These are phyloP conservation scores for Diachasmimorpha longicaudata DNA, from an alignment of 1,140 invertebrate genomes.

Conservation along the genomic window DNA sequence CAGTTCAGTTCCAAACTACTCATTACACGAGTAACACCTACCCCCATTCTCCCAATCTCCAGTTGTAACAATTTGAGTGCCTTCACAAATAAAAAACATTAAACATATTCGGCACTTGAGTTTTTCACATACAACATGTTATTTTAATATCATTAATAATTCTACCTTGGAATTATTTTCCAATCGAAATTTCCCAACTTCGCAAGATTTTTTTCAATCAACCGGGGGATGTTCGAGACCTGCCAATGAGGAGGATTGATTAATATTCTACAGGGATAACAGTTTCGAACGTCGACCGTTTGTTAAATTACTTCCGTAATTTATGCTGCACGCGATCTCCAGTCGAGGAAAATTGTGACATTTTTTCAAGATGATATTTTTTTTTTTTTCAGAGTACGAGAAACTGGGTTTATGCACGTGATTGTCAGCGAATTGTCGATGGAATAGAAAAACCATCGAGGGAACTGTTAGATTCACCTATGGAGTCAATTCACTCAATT, in stretches of 20 bases:
- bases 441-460: neutral
- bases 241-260: neutral
- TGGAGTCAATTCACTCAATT: slow-evolving; percentile 6
- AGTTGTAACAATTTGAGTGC: too few species aligned
- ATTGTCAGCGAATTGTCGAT: neutral
- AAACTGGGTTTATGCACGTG: neutral
- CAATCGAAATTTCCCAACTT: too few species aligned
- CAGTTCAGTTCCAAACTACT: too few species aligned
- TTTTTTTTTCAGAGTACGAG: neutral
- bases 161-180: too few species aligned
- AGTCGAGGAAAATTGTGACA: neutral
- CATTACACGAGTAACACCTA: too few species aligned
- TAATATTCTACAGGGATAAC: neutral
- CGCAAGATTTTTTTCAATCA: neutral
- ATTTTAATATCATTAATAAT: too few species aligned
- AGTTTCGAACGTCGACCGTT: neutral
- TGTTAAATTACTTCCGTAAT: neutral
- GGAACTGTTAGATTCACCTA: neutral
- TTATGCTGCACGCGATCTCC: neutral
- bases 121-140: too few species aligned
- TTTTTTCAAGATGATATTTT: neutral
- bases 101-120: too few species aligned
- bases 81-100: too few species aligned
- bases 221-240: neutral
- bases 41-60: too few species aligned